These are phyloP conservation scores for Helobdella robusta DNA, from an alignment of 2,888 invertebrate genomes.

Conservation along the genomic window DNA sequence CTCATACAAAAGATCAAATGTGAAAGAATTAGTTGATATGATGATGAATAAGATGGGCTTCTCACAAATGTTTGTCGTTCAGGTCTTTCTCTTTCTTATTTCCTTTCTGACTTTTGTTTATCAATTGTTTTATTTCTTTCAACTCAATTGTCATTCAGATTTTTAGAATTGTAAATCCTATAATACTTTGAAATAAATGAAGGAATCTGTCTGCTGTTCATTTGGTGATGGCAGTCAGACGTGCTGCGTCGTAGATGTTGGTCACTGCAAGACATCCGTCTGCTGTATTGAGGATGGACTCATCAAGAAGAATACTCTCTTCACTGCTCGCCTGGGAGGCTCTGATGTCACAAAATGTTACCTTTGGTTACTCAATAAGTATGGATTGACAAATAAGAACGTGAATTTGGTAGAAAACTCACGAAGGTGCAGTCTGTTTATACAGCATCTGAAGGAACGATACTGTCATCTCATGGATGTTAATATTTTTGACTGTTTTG, in stretches of 20 bases:
- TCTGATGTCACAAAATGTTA: slow-evolving; percentile 82
- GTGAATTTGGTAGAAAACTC: slow-evolving; percentile 47
- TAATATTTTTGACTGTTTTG: neutral
- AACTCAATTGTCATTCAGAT: neutral
- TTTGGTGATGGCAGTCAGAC: slow-evolving; percentile 73
- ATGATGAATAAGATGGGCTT: slow-evolving; percentile 73
- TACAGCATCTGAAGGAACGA: slow-evolving; percentile 75
- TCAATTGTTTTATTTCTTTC: neutral
- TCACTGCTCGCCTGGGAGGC: slow-evolving; percentile 70
- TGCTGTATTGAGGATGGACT: slow-evolving; percentile 94
- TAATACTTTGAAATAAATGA: slow-evolving; percentile 26
- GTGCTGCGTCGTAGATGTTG: slow-evolving; percentile 88
- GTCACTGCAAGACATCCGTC: slow-evolving; percentile 87
- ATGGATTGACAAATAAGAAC: slow-evolving; percentile 76
- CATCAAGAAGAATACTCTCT: slow-evolving; percentile 73
- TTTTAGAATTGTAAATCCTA: neutral
- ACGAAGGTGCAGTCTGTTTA: slow-evolving; percentile 66
- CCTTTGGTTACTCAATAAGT: slow-evolving; percentile 71
- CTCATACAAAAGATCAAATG: slow-evolving; percentile 73
- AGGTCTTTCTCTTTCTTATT: slow-evolving; percentile 53
- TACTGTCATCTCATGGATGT: slow-evolving; percentile 79
- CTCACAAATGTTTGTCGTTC: slow-evolving; percentile 71
- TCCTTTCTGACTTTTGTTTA: neutral
- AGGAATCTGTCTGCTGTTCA: slow-evolving; percentile 76
- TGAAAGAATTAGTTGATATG: slow-evolving; percentile 72